phyloP scores from a whole-genome alignment of 2,797 vertebrate genomes.

The Coluber constrictor region DNA sequence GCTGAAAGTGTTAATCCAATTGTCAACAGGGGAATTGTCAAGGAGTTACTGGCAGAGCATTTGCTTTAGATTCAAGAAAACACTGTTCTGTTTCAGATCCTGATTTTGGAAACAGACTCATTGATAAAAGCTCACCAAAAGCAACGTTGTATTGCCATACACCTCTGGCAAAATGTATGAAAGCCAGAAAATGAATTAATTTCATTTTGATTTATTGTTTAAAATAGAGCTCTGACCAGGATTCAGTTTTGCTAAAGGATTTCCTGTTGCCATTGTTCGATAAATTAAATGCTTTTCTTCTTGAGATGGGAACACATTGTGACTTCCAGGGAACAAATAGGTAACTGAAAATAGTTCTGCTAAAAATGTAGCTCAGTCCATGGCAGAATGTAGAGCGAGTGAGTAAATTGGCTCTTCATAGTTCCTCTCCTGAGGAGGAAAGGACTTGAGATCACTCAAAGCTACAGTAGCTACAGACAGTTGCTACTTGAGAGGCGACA shows the following conservation, averaged over 20 bases:
- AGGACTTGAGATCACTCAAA: not conserved
- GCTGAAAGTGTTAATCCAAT: not conserved
- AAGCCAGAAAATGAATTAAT: not conserved
- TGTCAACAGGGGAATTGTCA: not conserved
- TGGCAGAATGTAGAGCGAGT: not conserved
- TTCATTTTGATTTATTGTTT: not conserved
- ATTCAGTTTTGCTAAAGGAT: not conserved
- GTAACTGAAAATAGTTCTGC: not conserved
- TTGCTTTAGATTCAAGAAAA: not conserved
- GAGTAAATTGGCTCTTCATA: not conserved
- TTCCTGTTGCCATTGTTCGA: not conserved
- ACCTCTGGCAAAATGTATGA: not conserved
- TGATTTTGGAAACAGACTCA: not conserved
- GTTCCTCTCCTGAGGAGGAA: not conserved
- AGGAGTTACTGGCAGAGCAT: not conserved
- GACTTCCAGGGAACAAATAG: not conserved
- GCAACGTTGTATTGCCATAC: not conserved
- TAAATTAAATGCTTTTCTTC: not conserved
- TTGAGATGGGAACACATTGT: not conserved
- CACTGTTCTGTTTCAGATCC: not conserved
- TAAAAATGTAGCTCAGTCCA: not conserved
- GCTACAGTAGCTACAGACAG: not conserved
- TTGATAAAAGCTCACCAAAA: not conserved
- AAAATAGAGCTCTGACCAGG: not conserved
- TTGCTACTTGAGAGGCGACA: not conserved